phyloP scores from a whole-genome alignment of 2,888 invertebrate genomes.

The Lithosia quadra region DNA sequence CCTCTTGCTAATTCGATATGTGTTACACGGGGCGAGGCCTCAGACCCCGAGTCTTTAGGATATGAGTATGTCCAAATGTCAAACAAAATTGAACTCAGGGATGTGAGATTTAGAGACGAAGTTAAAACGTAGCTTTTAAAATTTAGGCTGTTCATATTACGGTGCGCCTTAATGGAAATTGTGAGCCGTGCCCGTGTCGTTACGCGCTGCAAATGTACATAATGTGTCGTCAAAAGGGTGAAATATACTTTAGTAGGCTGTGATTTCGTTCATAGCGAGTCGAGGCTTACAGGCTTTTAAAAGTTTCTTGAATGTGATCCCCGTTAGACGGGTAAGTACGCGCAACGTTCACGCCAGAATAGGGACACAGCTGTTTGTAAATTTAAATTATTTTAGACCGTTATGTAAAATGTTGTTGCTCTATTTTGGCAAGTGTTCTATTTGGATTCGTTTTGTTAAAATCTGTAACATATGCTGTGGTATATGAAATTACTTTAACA shows the following conservation, averaged over 20 bases:
- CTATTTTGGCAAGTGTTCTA: conserved; percentile 23
- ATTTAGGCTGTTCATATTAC: conserved; percentile 73
- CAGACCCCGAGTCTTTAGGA: conserved; percentile 53
- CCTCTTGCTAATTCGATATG: conserved; percentile 85
- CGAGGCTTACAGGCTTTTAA: conserved; percentile 75
- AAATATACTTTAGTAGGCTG: conserved; percentile 84
- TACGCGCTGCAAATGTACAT: conserved; percentile 85
- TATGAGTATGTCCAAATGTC: conserved; percentile 57
- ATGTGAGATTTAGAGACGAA: conserved; percentile 58
- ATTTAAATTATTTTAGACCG: conserved; percentile 46
- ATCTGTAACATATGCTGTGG: not conserved
- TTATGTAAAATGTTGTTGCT: conserved; percentile 28
- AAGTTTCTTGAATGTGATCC: conserved; percentile 76
- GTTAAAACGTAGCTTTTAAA: conserved; percentile 56
- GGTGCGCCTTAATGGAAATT: conserved; percentile 82
- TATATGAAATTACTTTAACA: conserved; percentile 8
- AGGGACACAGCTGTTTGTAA: conserved; percentile 44
- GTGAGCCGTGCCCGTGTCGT: conserved; percentile 85
- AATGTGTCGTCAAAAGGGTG: conserved; percentile 87
- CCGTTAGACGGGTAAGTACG: conserved; percentile 63
- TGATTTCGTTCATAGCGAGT: conserved; percentile 79
- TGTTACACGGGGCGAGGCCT: conserved; percentile 80
- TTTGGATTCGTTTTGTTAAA: conserved; percentile 15
- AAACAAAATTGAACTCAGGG: conserved; percentile 50
- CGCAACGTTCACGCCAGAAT: conserved; percentile 48